Conservation (phyloP, 2,113 vertebrate species). For the Pedetes capensis region DNA sequence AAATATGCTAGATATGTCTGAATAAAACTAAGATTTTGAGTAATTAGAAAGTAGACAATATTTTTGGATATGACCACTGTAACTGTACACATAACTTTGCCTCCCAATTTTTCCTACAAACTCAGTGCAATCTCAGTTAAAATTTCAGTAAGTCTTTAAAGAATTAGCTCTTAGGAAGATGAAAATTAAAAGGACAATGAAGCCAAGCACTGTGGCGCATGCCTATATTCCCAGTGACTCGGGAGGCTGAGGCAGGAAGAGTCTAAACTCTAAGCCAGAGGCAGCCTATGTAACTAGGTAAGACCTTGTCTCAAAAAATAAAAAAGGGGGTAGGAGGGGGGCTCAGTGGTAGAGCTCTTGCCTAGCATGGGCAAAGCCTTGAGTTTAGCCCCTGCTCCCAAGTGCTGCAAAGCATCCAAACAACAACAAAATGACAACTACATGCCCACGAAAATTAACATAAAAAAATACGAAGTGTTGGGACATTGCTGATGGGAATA, state of each 20-base stretch:
- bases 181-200: neutral
- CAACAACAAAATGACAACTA: no score
- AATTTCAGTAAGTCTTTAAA: slow-evolving; percentile 11
- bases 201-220: no score
- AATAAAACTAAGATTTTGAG: slow-evolving; percentile 28
- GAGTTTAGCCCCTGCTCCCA: neutral
- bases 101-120: neutral
- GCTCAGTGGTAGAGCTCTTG: neutral
- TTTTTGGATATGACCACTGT: neutral
- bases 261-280: no score
- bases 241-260: neutral
- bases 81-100: neutral
- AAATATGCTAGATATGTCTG: neutral
- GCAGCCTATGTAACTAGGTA: no score
- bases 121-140: neutral
- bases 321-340: neutral
- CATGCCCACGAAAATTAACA: no score
- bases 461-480: no score
- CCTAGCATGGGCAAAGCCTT: neutral
- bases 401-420: no score
- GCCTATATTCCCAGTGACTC: neutral
- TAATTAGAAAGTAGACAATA: neutral
- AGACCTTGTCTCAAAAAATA: neutral
- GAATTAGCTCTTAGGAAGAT: no score
- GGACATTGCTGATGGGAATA: no score